Base-by-base conservation (phyloP, 2,797 vertebrate genomes). In the Morelia viridis region DNA sequence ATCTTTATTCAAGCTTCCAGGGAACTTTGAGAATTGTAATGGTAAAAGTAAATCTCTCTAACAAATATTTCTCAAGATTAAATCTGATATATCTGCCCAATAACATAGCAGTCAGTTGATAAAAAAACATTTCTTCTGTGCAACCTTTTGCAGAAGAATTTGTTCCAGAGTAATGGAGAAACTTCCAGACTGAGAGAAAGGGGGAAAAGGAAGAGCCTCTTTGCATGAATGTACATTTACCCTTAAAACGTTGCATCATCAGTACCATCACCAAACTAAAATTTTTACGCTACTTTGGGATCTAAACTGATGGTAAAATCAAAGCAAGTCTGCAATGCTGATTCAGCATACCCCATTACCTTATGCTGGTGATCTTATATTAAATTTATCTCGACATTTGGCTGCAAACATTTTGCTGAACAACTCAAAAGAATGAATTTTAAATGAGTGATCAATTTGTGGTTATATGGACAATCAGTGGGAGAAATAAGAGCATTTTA, bases 371-470 rank as follows among this genome's bases (percentile, higher is more conserved):
- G 50, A 53, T 88, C 87, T 31, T 15, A 35, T 13, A 76, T 13
- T 56, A 62, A 64, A 13, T 10, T 62, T 50, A 53, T 80, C 46
- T 87, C 80, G 41, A 80, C 87, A 31, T 58, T 50, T 56, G 60
- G 28, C 19, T 88, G 22, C 60, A 92, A 91, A 62, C 31, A n/a
- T 50, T 60, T 88, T 62, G 2, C 57, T 46, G 17, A 41, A 64
- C 46, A 64, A 24, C 22, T 76, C 28, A 19, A 56, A 24, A 86
- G 46, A 88, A 96, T 97, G 94, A 97, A 92, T 46, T 92, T 95
- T 91, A 35, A 87, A 86, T 91, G 68, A 84, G 28, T 24, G 58
- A 64, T 89, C 62, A 35, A 61, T 46, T 80, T 80, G 41, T 60
- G 80, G 92, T 94, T 88, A 92, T 91, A 90, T 93, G 64, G 94